Percentiles rank a stretch among this genome's conserved stretches.
Conservation (phyloP, 1,140 invertebrate genomes). For the Ephestia elutella region DNA sequence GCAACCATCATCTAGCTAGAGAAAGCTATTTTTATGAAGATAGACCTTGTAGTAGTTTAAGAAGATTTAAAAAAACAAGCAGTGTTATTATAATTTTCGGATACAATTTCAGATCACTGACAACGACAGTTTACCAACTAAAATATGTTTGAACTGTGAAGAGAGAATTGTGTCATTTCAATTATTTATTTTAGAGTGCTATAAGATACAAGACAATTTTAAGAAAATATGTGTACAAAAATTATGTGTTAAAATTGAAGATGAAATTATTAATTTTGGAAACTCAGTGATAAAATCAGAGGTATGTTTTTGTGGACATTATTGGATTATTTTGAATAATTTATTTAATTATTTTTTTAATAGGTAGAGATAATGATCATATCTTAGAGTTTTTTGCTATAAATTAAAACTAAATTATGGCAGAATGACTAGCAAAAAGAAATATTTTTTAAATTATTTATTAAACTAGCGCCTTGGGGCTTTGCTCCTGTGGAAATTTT, state of each 20-base stretch:
- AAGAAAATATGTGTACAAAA: constrained; percentile 42
- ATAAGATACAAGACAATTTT: constrained; percentile 55
- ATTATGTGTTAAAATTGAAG: constrained; percentile 41
- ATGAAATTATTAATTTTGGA: constrained; percentile 23
- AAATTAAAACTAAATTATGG: too few species aligned
- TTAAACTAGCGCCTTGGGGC: too few species aligned
- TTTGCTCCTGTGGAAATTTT: too few species aligned
- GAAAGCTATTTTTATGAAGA: too few species aligned
- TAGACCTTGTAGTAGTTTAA: too few species aligned
- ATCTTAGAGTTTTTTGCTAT: too few species aligned
- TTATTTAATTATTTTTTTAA: background rate
- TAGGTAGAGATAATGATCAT: too few species aligned
- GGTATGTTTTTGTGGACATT: constrained; percentile 27
- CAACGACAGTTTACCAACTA: constrained; percentile 52
- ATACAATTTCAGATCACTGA: constrained; percentile 39
- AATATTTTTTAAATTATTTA: too few species aligned
- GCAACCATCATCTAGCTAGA: too few species aligned
- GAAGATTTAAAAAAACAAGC: too few species aligned
- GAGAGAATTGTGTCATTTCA: constrained; percentile 61
- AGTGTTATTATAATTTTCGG: too few species aligned
- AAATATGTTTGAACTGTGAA: constrained; percentile 64
- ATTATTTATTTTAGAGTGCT: constrained; percentile 61
- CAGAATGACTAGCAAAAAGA: too few species aligned
- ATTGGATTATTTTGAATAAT: background rate
- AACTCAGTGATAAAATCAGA: constrained; percentile 46